A percentile compares a stretch with the other conserved stretches of the same genome.
These are phyloP conservation scores for Diadegma fenestrale DNA, from an alignment of 2,888 invertebrate species.

Conservation along the genomic window DNA sequence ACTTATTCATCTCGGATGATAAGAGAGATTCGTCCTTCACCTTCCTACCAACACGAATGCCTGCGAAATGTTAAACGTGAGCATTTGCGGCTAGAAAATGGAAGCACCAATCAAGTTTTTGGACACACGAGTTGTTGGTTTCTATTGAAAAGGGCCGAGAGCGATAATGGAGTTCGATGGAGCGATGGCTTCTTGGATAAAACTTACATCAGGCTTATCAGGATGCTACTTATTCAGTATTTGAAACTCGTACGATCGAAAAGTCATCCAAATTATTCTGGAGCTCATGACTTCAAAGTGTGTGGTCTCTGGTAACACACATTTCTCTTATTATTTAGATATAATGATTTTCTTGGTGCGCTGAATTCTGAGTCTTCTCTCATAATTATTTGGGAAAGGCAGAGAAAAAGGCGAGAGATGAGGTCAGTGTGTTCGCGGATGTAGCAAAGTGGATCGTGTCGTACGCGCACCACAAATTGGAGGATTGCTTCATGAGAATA, in stretches of 20 bases:
- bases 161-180: background rate
- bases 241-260: background rate
- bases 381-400: constrained; percentile 60
- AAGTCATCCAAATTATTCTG: background rate
- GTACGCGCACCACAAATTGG: constrained; percentile 61
- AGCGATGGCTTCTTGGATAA: background rate
- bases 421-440: constrained; percentile 63
- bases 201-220: background rate
- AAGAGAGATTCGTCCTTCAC: background rate
- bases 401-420: constrained; percentile 42
- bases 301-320: constrained; percentile 9
- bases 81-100: background rate
- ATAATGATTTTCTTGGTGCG: constrained; percentile 37
- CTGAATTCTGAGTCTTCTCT: constrained; percentile 40
- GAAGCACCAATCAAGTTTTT: background rate
- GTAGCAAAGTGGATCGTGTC: constrained; percentile 63
- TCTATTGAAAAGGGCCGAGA: background rate
- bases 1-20: background rate
- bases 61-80: background rate
- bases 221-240: no score
- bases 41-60: background rate
- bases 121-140: background rate
- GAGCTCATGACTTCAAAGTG: background rate
- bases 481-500: constrained; percentile 35
- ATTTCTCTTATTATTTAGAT: constrained; percentile 45